Percentiles rank a stretch among this genome's conserved stretches.
Evolutionary conservation across 64 coral and sea anemone species (phyloP).

Genomic region (Actinia equina): DNA sequence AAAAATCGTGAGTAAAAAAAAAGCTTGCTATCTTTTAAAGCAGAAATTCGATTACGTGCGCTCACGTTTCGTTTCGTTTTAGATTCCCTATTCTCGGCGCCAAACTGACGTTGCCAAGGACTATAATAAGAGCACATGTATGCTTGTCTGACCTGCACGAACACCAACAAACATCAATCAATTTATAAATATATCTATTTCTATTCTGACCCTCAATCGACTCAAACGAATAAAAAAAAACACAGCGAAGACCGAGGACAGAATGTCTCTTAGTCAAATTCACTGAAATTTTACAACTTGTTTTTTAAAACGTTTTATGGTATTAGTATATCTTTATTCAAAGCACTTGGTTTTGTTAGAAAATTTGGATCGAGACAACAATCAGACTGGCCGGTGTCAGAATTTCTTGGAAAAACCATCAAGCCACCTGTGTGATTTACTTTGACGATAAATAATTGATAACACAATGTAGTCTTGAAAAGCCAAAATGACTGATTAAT

Average conservation of each 20-base stretch:
- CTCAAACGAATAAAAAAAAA: not conserved
- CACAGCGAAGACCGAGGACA: not conserved
- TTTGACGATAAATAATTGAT: not conserved
- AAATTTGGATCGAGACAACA: not conserved
- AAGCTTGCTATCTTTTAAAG: not conserved
- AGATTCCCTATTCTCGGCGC: not conserved
- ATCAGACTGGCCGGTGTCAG: not conserved
- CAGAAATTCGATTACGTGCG: not conserved
- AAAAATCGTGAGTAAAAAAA: not conserved
- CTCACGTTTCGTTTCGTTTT: slow-evolving; percentile 1
- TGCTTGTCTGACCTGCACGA: not conserved
- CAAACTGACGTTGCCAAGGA: not conserved
- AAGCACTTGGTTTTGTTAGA: not conserved
- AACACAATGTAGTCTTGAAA: not conserved
- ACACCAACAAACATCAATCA: not conserved
- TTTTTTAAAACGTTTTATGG: no score
- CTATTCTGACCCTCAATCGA: not conserved
- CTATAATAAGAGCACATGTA: not conserved
- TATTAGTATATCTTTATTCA: not conserved
- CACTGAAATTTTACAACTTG: no score
- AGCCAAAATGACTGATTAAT: not conserved
- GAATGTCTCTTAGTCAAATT: not conserved
- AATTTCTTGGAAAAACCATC: not conserved
- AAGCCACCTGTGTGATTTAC: not conserved
- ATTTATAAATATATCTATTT: not conserved